A percentile compares a stretch with the other conserved stretches of the same genome.
These are phyloP conservation scores for Andrena dorsata DNA, from an alignment of 2,888 invertebrate genomes.

Conservation along the genomic window DNA sequence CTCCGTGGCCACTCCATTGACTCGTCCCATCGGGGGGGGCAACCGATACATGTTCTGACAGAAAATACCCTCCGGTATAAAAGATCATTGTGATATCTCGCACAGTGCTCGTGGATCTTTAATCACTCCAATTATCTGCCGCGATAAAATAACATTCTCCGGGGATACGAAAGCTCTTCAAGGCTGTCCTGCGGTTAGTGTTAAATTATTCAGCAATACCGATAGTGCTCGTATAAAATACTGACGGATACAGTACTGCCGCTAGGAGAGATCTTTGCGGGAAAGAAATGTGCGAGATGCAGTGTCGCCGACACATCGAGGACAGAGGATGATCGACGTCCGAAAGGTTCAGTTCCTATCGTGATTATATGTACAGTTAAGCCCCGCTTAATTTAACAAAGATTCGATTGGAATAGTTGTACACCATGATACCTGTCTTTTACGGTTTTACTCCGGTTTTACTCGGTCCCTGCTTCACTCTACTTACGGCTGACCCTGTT, in stretches of 20 bases:
- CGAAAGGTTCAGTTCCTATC: conserved; percentile 39
- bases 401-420: conserved; percentile 3
- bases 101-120: conserved; percentile 14
- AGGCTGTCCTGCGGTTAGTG: background rate
- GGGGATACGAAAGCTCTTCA: background rate
- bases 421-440: conserved; percentile 36
- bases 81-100: background rate
- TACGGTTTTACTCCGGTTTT: conserved; percentile 45
- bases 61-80: conserved; percentile 18
- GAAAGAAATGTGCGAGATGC: conserved; percentile 35
- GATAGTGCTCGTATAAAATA: background rate
- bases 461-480: conserved; percentile 67
- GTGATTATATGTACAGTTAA: conserved; percentile 4
- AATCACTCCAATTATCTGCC: background rate
- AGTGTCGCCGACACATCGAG: conserved; percentile 23
- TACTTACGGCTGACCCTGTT: conserved; percentile 74
- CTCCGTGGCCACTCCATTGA: conserved; percentile 53
- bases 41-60: conserved; percentile 35
- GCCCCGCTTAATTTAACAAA: conserved; percentile 1
- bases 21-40: conserved; percentile 13
- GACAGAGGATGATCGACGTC: conserved; percentile 50
- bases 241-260: background rate
- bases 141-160: background rate
- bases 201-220: background rate
- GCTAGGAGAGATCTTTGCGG: background rate